phyloP scores from a whole-genome alignment of 2,888 invertebrate genomes.

The Conus canariensis region DNA sequence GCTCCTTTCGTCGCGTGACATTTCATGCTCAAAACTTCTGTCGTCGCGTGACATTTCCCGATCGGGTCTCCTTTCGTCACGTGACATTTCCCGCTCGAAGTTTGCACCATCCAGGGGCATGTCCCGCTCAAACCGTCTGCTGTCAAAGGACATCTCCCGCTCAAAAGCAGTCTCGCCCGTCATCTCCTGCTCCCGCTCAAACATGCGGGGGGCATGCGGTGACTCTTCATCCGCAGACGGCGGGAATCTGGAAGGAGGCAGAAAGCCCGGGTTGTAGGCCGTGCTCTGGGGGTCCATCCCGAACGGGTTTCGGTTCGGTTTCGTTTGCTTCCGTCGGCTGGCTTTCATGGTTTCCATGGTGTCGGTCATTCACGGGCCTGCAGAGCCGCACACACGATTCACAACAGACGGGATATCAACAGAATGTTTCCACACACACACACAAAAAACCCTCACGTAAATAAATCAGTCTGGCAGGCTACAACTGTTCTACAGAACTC shows the following conservation, averaged over 20 bases:
- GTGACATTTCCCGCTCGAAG: neutral
- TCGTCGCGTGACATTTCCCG: neutral
- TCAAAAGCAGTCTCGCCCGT: neutral
- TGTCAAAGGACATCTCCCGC: neutral
- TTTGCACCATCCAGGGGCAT: neutral
- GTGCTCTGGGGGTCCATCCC: conserved; percentile 44
- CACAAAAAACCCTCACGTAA: neutral
- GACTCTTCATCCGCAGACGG: neutral
- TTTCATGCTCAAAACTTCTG: neutral
- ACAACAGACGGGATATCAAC: neutral
- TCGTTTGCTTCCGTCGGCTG: conserved; percentile 75
- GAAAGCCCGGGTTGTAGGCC: neutral
- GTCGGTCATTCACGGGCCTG: neutral
- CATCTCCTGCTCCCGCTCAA: neutral
- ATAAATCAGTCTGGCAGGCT: too few relatives aligned
- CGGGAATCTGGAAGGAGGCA: neutral
- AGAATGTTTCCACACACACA: neutral
- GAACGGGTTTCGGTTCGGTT: conserved; percentile 61
- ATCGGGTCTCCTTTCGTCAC: neutral
- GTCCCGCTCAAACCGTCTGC: neutral
- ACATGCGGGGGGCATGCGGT: neutral
- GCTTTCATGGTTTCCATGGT: conserved; percentile 62
- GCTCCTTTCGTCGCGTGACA: neutral
- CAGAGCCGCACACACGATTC: neutral
- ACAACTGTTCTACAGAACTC: too few relatives aligned